Evolutionary conservation across 2,888 invertebrate species (phyloP).

Genomic region (Poecilus cupreus): DNA sequence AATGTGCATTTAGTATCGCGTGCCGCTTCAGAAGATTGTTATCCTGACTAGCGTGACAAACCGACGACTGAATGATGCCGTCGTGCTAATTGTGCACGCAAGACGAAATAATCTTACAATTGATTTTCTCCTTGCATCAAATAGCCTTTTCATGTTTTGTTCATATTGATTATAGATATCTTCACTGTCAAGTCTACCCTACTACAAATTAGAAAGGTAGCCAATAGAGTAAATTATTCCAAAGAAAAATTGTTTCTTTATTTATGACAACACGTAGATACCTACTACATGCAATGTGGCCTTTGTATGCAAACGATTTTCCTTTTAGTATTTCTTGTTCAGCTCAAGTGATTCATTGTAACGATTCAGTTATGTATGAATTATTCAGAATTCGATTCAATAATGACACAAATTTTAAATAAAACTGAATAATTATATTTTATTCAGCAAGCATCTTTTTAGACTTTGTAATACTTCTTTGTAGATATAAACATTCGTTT

Average conservation of each 20-base stretch:
- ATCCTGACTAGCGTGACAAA: conserved; percentile 28
- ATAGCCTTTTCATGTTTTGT: not conserved
- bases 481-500: no score
- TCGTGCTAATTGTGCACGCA: conserved; percentile 12
- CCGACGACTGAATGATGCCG: conserved; percentile 12
- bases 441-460: no score
- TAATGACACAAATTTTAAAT: no score
- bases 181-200: no score
- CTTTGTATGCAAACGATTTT: conserved; percentile 31
- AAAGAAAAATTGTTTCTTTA: conserved; percentile 19
- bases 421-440: no score
- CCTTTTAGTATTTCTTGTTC: conserved; percentile 16
- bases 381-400: conserved; percentile 15
- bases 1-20: conserved; percentile 36
- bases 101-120: not conserved
- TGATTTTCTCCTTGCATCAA: not conserved
- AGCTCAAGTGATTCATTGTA: conserved; percentile 25
- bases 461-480: no score
- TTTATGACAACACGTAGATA: not conserved
- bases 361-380: conserved; percentile 23
- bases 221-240: not conserved
- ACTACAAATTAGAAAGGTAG: not conserved
- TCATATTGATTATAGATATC: no score
- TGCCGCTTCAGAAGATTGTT: conserved; percentile 23
- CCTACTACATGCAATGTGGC: not conserved